Evolutionary conservation across 2,113 vertebrate species (phyloP), one percentile per base, ranked within the genome.

Genomic region (Pteruthius melanotis): DNA sequence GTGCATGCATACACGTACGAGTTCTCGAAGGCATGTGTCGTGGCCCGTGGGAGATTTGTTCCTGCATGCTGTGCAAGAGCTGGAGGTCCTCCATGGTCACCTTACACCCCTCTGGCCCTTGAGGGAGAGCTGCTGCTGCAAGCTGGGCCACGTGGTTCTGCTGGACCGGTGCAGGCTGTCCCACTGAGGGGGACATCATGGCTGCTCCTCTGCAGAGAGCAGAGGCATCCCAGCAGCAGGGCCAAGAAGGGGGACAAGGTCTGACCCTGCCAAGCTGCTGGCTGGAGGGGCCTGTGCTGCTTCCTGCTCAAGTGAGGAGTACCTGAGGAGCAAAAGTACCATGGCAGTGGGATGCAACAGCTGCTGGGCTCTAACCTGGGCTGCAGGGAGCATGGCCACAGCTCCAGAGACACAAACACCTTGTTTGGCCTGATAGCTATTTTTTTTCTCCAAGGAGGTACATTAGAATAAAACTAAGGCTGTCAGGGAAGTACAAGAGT

Each of bases 1-100:
- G 10, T 8, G 28, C 37, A 15, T 4, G 3, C 1, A 2, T 33
- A 16, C 0, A 1, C 7, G 13, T 52, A 33, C 5, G 8, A 40
- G 30, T 33, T 64, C 54, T 18, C 23, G 31, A 56, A 35, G 11
- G 6, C 2, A 1, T 1, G 2, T 57, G 23, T 31, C 15, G 28
- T 22, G 50, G 45, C 22, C 42, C 6, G 1, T 18, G 35, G 15
- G 13, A 77, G 52, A 59, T 16, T 17, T 28, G 22, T 45, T 53
- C 39, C 18, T 44, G 40, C 30, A 9, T 16, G 19, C 45, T 59
- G 20, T 68, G 52, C 42, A 60, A 47, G 76, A 71, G 61, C 65
- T 78, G 45, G 59, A 89, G 22, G 26, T 37, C 11, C 45, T 44
- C 31, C 21, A 5, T 22, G 10, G 47, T 33, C 4, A 3, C 31